A percentile compares a stretch with the other conserved stretches of the same genome.
Evolutionary conservation across 2,113 vertebrate species (phyloP).

Genomic region (Platysternon megacephalum): DNA sequence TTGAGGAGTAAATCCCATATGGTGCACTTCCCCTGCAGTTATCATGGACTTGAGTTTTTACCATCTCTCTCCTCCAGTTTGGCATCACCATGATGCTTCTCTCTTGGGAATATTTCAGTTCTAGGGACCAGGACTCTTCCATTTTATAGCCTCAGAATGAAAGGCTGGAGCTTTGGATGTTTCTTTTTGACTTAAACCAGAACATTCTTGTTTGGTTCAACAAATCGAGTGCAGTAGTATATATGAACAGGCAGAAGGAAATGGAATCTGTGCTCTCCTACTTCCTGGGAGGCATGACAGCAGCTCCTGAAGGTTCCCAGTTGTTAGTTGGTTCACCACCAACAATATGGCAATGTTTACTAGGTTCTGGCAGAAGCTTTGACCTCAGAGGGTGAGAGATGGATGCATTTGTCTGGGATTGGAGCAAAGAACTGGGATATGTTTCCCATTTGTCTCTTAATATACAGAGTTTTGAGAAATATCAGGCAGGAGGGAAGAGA

Average conservation of each 20-base stretch:
- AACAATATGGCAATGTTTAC: background rate
- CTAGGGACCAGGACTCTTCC: background rate
- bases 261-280: accelerated
- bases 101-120: background rate
- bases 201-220: background rate
- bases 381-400: background rate
- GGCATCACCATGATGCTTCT: background rate
- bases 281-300: background rate
- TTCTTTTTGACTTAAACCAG: background rate
- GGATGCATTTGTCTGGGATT: accelerated
- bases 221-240: background rate
- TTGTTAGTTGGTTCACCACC: accelerated
- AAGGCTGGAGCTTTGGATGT: background rate
- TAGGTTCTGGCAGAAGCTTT: background rate
- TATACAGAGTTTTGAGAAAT: background rate
- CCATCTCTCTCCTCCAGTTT: background rate
- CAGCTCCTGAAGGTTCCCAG: background rate
- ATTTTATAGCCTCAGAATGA: accelerated
- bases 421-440: background rate
- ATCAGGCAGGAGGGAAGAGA: accelerated
- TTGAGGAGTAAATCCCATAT: background rate
- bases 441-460: background rate
- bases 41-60: background rate
- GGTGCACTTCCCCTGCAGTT: background rate
- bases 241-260: background rate